Evolutionary conservation across 2,888 invertebrate genomes (phyloP).

Genomic region (Creontiades dilutus): DNA sequence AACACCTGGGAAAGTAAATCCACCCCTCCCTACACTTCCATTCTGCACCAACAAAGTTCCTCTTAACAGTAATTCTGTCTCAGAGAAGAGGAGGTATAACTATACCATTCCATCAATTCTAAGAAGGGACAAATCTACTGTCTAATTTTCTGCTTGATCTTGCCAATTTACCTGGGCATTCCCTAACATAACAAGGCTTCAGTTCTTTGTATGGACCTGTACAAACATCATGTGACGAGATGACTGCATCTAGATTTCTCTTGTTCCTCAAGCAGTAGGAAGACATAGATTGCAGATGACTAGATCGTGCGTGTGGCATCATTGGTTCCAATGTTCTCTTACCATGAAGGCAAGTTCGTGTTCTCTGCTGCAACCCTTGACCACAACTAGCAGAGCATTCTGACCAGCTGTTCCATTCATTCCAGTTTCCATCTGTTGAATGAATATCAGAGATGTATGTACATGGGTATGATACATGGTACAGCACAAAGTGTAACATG

Average conservation of each 20-base stretch:
- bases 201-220: constrained; percentile 78
- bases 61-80: too few species aligned
- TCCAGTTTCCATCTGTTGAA: constrained; percentile 68
- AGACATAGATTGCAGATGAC: too few species aligned
- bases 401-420: constrained; percentile 66
- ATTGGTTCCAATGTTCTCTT: not conserved
- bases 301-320: not conserved
- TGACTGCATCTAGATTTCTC: constrained; percentile 33
- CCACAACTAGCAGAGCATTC: constrained; percentile 70
- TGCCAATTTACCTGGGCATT: constrained; percentile 77
- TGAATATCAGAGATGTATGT: not conserved
- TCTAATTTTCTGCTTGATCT: not conserved
- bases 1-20: too few species aligned
- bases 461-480: too few species aligned
- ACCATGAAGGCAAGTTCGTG: constrained; percentile 49
- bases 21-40: too few species aligned
- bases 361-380: constrained; percentile 68
- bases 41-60: too few species aligned
- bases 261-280: constrained; percentile 12
- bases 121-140: not conserved
- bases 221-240: constrained; percentile 52
- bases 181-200: constrained; percentile 78
- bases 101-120: too few species aligned
- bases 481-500: too few species aligned
- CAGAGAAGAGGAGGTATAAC: too few species aligned